Conservation (phyloP, 2,888 invertebrate genomes). For the Salpingus planirostris region DNA sequence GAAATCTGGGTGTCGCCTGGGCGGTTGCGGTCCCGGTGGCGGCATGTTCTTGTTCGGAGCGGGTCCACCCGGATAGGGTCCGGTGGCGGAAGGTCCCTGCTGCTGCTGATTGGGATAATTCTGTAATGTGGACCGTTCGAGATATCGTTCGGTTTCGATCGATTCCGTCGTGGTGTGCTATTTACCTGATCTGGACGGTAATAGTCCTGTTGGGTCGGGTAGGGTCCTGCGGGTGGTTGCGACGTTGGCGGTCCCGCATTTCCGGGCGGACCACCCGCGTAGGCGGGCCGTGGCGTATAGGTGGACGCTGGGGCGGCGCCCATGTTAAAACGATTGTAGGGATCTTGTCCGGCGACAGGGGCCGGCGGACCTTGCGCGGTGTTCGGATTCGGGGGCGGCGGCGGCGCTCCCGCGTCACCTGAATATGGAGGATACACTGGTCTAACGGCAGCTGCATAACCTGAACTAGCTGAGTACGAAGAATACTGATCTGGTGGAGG, state of each 20-base stretch:
- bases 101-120: conserved; percentile 29
- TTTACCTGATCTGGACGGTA: conserved; percentile 44
- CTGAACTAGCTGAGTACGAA: conserved; percentile 43
- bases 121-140: no score
- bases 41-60: conserved; percentile 50
- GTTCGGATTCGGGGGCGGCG: conserved; percentile 24
- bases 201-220: conserved; percentile 48
- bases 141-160: no score
- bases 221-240: conserved; percentile 45
- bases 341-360: conserved; percentile 33
- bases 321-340: conserved; percentile 38
- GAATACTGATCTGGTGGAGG: conserved; percentile 52
- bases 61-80: conserved; percentile 39
- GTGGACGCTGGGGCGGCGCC: conserved; percentile 27
- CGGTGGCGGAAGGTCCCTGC: conserved; percentile 36
- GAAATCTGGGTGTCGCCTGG: conserved; percentile 74
- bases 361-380: conserved; percentile 32
- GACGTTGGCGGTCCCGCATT: conserved; percentile 37
- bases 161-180: no score
- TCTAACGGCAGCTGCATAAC: conserved; percentile 57
- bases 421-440: conserved; percentile 71
- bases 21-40: conserved; percentile 60
- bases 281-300: conserved; percentile 37
- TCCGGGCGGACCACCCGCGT: conserved; percentile 29
- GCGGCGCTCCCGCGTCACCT: conserved; percentile 41